Conservation (phyloP, 2,888 invertebrate genomes). For the Philereme transversata region DNA sequence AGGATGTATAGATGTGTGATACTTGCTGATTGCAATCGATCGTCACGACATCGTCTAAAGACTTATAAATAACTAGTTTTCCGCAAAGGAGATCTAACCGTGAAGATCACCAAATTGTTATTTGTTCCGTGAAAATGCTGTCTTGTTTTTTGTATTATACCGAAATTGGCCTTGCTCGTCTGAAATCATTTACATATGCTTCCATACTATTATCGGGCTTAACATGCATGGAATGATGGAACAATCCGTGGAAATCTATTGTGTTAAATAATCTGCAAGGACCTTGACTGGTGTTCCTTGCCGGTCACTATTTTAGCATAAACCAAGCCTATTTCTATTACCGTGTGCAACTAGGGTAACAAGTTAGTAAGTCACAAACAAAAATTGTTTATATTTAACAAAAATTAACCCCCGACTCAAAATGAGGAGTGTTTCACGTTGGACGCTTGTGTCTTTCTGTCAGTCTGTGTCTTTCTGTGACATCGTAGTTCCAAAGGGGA, state of each 20-base stretch:
- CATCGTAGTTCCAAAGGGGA: no score
- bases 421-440: no score
- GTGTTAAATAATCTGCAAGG: constrained; percentile 57
- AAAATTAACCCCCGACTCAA: no score
- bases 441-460: no score
- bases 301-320: constrained; percentile 41
- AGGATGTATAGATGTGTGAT: constrained; percentile 5
- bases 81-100: constrained; percentile 31
- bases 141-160: constrained; percentile 38
- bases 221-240: constrained; percentile 68
- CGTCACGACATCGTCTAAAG: constrained; percentile 20
- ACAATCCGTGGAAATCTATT: constrained; percentile 73
- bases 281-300: constrained; percentile 62
- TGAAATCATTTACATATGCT: constrained; percentile 56
- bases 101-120: constrained; percentile 44
- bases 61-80: constrained; percentile 29
- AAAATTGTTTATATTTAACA: no score
- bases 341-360: constrained; percentile 42
- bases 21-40: constrained; percentile 31
- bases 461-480: no score
- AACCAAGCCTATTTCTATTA: constrained; percentile 36
- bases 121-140: constrained; percentile 42
- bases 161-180: constrained; percentile 59
- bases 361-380: constrained; percentile 19
- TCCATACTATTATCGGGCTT: constrained; percentile 54